Conservation (phyloP, 2,888 invertebrate genomes). For the Epirrhoe tristata region DNA sequence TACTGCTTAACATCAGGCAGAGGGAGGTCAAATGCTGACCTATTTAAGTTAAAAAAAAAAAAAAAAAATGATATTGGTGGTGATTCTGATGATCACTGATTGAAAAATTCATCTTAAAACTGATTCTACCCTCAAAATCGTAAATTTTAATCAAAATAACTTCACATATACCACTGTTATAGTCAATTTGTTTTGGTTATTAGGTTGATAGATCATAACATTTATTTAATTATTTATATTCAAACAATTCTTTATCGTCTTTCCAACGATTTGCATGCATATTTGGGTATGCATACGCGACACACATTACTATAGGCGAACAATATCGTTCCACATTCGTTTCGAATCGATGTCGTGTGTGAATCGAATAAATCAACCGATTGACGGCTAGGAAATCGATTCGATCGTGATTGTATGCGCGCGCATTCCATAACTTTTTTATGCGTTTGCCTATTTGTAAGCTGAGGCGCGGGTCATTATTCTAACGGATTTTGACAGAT, state of each 20-base stretch:
- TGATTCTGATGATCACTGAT: too few relatives aligned
- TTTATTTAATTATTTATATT: neutral
- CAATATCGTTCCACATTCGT: slow-evolving; percentile 53
- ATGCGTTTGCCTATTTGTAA: slow-evolving; percentile 35
- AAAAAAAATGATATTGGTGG: too few relatives aligned
- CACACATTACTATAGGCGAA: slow-evolving; percentile 47
- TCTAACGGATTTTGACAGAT: slow-evolving; percentile 33
- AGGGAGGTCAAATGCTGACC: too few relatives aligned
- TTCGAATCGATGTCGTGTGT: slow-evolving; percentile 61
- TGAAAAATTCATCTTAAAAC: too few relatives aligned
- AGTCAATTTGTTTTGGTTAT: too few relatives aligned
- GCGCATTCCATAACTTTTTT: slow-evolving; percentile 37
- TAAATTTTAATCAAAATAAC: too few relatives aligned
- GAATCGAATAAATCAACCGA: slow-evolving; percentile 76
- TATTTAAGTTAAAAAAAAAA: too few relatives aligned
- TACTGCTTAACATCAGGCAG: too few relatives aligned
- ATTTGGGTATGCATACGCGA: slow-evolving; percentile 26
- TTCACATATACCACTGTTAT: too few relatives aligned
- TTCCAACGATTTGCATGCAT: slow-evolving; percentile 21
- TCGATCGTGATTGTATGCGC: slow-evolving; percentile 50
- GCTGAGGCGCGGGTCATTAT: slow-evolving; percentile 21
- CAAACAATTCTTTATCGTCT: slow-evolving; percentile 3
- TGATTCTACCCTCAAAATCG: too few relatives aligned
- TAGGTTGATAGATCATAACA: neutral
- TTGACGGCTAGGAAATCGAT: slow-evolving; percentile 78